phyloP scores from a whole-genome alignment of 2,888 invertebrate genomes.

The Eupithecia vulgata region DNA sequence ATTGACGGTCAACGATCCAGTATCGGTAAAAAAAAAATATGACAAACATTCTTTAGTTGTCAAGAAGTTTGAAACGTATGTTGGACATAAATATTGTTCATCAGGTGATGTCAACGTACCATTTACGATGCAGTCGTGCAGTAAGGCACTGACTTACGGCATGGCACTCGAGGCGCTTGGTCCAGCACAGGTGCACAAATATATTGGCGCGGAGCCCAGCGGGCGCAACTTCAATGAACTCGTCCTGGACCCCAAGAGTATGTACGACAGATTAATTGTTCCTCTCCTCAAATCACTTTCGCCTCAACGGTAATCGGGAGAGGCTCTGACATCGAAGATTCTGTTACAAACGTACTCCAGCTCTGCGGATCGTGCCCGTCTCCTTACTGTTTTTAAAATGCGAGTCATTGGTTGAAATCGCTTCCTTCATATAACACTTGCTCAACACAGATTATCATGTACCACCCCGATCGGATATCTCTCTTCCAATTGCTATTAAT shows the following conservation, averaged over 20 bases:
- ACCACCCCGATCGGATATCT: too few species aligned
- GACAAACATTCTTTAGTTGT: not conserved
- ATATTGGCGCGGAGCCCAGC: conserved; percentile 98
- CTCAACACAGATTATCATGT: too few species aligned
- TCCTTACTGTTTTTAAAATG: too few species aligned
- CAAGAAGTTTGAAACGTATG: not conserved
- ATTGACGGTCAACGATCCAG: conserved; percentile 97
- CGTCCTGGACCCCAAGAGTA: conserved; percentile 95
- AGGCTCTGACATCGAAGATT: not conserved
- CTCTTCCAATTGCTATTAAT: too few species aligned
- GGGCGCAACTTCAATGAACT: conserved; percentile 98
- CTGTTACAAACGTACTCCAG: not conserved
- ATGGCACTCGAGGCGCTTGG: conserved; percentile 96
- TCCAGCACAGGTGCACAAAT: conserved; percentile 95
- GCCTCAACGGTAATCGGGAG: too few species aligned
- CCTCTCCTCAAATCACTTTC: not conserved
- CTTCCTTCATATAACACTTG: not conserved
- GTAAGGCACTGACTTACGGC: conserved; percentile 97
- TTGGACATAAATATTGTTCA: not conserved
- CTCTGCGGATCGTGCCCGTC: not conserved
- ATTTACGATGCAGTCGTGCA: conserved; percentile 97
- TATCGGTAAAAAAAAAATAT: conserved; percentile 81
- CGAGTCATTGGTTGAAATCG: not conserved
- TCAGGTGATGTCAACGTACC: conserved; percentile 93
- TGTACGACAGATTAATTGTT: conserved; percentile 66